Conservation (phyloP, 2,888 invertebrate genomes). For the Euclidia mi region DNA sequence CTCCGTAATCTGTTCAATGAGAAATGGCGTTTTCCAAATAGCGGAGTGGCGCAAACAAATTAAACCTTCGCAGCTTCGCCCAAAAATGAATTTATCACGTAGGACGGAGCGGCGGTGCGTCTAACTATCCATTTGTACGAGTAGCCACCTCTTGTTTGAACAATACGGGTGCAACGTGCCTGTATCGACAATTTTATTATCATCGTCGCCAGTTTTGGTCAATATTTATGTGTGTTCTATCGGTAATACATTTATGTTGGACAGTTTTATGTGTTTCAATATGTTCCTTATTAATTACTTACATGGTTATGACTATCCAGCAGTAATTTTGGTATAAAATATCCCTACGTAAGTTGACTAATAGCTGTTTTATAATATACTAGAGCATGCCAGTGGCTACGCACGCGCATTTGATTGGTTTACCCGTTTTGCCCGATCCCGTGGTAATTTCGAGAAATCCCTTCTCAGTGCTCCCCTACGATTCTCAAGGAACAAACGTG, state of each 20-base stretch:
- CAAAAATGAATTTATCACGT: slow-evolving; percentile 90
- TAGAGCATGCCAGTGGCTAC: too few species aligned
- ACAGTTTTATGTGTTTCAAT: slow-evolving; percentile 34
- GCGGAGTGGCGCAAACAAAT: slow-evolving; percentile 83
- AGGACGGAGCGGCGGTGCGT: slow-evolving; percentile 50
- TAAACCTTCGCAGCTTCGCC: slow-evolving; percentile 75
- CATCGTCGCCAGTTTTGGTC: slow-evolving; percentile 44
- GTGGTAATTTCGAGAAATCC: too few species aligned
- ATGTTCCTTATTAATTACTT: slow-evolving; percentile 11
- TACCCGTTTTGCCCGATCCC: too few species aligned
- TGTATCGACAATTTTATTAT: slow-evolving; percentile 47
- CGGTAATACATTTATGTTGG: slow-evolving; percentile 29
- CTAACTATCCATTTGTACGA: slow-evolving; percentile 75
- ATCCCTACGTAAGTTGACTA: too few species aligned
- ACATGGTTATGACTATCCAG: not conserved
- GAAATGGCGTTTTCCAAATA: slow-evolving; percentile 86
- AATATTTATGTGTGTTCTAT: slow-evolving; percentile 35
- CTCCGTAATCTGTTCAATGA: slow-evolving; percentile 89
- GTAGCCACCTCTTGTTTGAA: slow-evolving; percentile 48
- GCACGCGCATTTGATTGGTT: too few species aligned
- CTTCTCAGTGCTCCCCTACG: too few species aligned
- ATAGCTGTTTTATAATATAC: too few species aligned
- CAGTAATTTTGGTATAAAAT: too few species aligned
- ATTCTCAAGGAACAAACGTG: too few species aligned
- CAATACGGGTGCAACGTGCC: slow-evolving; percentile 42